Evolutionary conservation across 2,797 vertebrate species (phyloP).

Genomic region (Malurus leucopterus): DNA sequence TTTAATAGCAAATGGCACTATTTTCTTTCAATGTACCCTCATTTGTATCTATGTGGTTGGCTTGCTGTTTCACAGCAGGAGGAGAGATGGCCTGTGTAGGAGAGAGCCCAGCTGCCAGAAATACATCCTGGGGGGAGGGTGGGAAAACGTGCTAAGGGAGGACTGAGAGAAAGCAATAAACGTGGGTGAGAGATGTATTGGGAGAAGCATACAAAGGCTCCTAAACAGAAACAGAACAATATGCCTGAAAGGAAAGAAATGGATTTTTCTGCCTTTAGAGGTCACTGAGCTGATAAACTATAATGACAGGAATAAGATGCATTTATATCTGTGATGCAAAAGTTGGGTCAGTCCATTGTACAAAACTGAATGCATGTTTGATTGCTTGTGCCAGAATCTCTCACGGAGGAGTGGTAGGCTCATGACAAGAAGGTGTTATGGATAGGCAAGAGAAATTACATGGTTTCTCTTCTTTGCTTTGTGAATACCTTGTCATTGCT

Average conservation of each 20-base stretch:
- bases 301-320: neutral
- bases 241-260: neutral
- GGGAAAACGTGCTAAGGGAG: neutral
- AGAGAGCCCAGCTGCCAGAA: conserved; percentile 23
- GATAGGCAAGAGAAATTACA: neutral
- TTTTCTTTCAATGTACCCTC: neutral
- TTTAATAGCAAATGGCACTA: neutral
- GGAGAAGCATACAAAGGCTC: neutral
- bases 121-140: neutral
- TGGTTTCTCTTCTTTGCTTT: neutral
- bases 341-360: neutral
- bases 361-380: neutral
- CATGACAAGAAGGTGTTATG: neutral
- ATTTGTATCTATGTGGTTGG: neutral
- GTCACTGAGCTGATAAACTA: neutral
- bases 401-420: neutral
- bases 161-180: neutral
- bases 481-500: neutral
- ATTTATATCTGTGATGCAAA: neutral
- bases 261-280: neutral
- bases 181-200: neutral
- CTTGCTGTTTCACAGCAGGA: neutral
- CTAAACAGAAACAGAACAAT: conserved; percentile 4
- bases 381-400: neutral
- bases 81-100: conserved; percentile 23